Conservation (phyloP, 2,797 vertebrate genomes). For the Pteronotus mesoamericanus region DNA sequence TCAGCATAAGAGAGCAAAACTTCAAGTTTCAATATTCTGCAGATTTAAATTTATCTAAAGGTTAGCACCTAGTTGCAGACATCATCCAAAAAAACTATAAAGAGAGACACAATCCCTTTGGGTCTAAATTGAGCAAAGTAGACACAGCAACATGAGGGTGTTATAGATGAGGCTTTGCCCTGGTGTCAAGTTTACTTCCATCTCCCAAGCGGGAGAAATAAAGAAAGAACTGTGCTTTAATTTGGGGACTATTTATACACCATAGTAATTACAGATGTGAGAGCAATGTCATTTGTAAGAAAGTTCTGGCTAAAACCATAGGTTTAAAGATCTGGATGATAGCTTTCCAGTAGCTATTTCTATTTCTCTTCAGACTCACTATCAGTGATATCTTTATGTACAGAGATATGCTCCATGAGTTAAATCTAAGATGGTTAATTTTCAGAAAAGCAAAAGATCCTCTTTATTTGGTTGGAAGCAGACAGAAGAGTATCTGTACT, state of each 20-base stretch:
- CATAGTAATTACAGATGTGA: constrained; percentile 60
- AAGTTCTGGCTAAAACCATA: constrained; percentile 52
- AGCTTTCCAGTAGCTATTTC: constrained; percentile 57
- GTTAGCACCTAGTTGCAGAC: constrained; percentile 3
- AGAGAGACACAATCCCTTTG: not conserved
- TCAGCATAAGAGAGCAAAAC: not conserved
- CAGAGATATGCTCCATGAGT: constrained; percentile 35
- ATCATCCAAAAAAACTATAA: not conserved
- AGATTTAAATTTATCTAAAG: not conserved
- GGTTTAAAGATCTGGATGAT: constrained; percentile 70
- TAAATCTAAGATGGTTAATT: constrained; percentile 50
- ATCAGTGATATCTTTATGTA: constrained; percentile 61
- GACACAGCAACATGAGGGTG: not conserved
- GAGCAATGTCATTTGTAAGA: constrained; percentile 49
- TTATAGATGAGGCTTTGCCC: constrained; percentile 40
- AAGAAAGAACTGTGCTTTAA: constrained; percentile 51
- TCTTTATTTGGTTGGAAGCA: constrained; percentile 46
- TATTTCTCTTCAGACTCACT: constrained; percentile 61
- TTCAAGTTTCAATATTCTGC: not conserved
- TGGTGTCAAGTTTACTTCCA: constrained; percentile 47
- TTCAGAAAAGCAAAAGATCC: constrained; percentile 34
- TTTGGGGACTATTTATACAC: constrained; percentile 55
- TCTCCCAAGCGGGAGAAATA: constrained; percentile 37
- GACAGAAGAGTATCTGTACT: not conserved
- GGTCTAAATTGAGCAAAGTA: constrained; percentile 43